Evolutionary conservation across 2,888 invertebrate genomes (phyloP).

Genomic region (Allacma fusca): DNA sequence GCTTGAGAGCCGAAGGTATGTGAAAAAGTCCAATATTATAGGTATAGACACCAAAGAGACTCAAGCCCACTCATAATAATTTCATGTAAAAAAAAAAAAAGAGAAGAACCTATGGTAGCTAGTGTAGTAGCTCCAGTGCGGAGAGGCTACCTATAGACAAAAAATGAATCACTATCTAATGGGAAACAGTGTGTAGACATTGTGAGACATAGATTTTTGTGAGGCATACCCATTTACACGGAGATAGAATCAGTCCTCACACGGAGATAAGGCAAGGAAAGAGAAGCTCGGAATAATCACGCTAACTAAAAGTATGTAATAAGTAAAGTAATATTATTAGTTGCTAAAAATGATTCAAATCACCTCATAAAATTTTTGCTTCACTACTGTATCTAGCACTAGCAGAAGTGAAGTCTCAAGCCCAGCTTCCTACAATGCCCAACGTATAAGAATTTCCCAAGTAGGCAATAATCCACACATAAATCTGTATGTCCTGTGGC

Average conservation of each 20-base stretch:
- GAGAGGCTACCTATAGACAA: background rate
- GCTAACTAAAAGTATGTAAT: slow-evolving; percentile 1
- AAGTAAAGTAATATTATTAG: slow-evolving; percentile 31
- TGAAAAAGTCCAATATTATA: too few species aligned
- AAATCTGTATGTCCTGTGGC: background rate
- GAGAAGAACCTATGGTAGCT: too few species aligned
- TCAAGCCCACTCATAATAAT: too few species aligned
- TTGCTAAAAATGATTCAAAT: slow-evolving; percentile 26
- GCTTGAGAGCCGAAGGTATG: too few species aligned
- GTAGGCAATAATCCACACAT: slow-evolving; percentile 14
- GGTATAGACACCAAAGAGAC: too few species aligned
- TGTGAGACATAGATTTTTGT: background rate
- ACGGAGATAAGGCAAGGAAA: background rate
- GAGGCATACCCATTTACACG: background rate
- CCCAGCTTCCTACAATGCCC: too few species aligned
- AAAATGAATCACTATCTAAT: slow-evolving; percentile 11
- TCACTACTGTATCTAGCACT: too few species aligned
- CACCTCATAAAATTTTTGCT: slow-evolving; percentile 19
- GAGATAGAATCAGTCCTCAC: slow-evolving; percentile 3
- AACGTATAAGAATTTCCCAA: too few species aligned
- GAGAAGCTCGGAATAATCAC: background rate
- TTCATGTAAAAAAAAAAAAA: background rate
- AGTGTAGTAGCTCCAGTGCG: too few species aligned
- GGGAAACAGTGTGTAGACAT: background rate
- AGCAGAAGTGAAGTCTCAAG: too few species aligned